These are phyloP conservation scores for Ascaphus truei DNA, from an alignment of 2,113 vertebrate genomes.

Conservation along the genomic window DNA sequence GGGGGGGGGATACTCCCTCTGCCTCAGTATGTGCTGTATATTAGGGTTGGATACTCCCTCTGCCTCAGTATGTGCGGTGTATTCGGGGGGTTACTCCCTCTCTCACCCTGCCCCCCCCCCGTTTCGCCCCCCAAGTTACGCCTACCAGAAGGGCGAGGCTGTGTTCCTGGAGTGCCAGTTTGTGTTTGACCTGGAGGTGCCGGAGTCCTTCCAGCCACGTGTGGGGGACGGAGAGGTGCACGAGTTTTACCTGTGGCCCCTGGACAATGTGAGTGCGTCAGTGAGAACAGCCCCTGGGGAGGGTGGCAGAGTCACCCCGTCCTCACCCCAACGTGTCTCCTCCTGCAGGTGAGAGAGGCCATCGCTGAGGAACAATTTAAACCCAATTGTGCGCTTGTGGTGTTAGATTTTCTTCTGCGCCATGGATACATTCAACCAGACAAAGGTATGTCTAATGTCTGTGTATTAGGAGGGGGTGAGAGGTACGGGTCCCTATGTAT, in stretches of 20 bases:
- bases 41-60: too few relatives aligned
- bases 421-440: conserved; percentile 67
- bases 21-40: too few relatives aligned
- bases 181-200: conserved; percentile 70
- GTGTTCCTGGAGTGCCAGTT: conserved; percentile 70
- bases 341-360: conserved; percentile 62
- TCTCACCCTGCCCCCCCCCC: too few relatives aligned
- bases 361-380: conserved; percentile 66
- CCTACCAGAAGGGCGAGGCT: conserved; percentile 59
- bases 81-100: too few relatives aligned
- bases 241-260: conserved; percentile 67
- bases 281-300: too few relatives aligned
- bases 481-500: rapidly evolving
- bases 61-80: too few relatives aligned
- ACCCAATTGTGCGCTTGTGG: conserved; percentile 74
- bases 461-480: too few relatives aligned
- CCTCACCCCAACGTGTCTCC: too few relatives aligned
- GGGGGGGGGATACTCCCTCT: too few relatives aligned
- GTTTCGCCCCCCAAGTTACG: conserved; percentile 64
- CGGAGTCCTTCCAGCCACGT: conserved; percentile 58
- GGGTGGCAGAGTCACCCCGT: too few relatives aligned
- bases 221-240: conserved; percentile 72
- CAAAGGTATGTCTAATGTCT: too few relatives aligned
- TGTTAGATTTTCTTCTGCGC: conserved; percentile 73
- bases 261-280: conserved; percentile 53